Conservation (phyloP, 2,113 vertebrate genomes). For the Willisornis vidua region DNA sequence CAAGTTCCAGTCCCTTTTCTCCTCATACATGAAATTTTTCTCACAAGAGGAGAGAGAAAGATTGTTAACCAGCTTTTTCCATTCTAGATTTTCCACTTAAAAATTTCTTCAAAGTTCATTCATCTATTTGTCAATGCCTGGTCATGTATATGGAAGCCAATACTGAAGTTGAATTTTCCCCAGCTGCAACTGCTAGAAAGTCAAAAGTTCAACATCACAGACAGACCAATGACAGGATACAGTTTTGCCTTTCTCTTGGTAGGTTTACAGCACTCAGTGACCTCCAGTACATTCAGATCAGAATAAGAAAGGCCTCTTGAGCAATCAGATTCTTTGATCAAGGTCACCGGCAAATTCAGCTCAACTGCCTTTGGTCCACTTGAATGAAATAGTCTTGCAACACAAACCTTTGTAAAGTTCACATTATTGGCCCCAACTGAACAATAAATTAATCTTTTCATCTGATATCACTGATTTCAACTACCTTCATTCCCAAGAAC, state of each 20-base stretch:
- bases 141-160: not conserved
- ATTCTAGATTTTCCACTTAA: not conserved
- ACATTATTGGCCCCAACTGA: not conserved
- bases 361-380: not conserved
- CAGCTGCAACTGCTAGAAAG: not conserved
- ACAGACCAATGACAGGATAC: not conserved
- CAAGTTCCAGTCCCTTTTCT: not conserved
- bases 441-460: not conserved
- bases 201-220: not conserved
- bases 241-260: not conserved
- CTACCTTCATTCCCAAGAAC: not conserved
- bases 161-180: not conserved
- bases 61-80: not conserved
- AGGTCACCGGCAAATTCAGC: not conserved
- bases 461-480: not conserved
- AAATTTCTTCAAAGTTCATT: not conserved
- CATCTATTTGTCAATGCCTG: not conserved
- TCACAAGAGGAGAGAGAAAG: not conserved
- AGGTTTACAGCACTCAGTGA: not conserved
- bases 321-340: not conserved
- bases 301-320: not conserved
- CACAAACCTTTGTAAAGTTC: not conserved
- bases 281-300: not conserved
- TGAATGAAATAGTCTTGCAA: not conserved
- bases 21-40: not conserved